phyloP scores from a whole-genome alignment of 2,888 invertebrate genomes.

The Sminthurinus aureus region DNA sequence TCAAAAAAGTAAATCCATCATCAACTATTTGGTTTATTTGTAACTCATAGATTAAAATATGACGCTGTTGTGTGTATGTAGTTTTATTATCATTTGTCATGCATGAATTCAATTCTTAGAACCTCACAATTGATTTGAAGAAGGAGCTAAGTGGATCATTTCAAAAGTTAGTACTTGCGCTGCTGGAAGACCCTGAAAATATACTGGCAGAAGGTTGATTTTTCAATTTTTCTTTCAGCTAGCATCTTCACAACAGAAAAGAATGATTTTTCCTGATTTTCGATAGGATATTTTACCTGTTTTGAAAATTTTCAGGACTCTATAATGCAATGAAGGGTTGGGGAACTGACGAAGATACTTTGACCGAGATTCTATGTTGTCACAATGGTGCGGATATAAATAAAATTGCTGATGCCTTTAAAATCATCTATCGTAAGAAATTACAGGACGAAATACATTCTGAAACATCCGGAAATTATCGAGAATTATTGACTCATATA shows the following conservation, averaged over 20 bases:
- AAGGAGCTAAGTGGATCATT: conserved; percentile 31
- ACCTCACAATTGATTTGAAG: conserved; percentile 11
- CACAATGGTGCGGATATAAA: not conserved
- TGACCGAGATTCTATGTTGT: conserved; percentile 33
- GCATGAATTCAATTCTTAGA: too few relatives aligned
- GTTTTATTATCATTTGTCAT: too few relatives aligned
- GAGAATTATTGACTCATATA: conserved; percentile 3
- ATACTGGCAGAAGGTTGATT: not conserved
- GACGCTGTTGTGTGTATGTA: too few relatives aligned
- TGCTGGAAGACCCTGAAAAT: conserved; percentile 10
- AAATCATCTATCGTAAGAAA: conserved; percentile 3
- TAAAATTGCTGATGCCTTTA: not conserved
- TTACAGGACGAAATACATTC: conserved; percentile 9
- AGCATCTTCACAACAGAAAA: too few relatives aligned
- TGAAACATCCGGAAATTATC: conserved; percentile 28
- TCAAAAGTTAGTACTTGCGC: conserved; percentile 3
- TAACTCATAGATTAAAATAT: too few relatives aligned
- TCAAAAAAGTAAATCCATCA: conserved; percentile 19
- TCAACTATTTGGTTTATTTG: not conserved
- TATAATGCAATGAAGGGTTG: conserved; percentile 23
- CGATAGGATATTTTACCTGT: too few relatives aligned
- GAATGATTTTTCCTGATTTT: too few relatives aligned
- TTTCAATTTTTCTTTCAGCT: too few relatives aligned
- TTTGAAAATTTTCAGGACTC: too few relatives aligned
- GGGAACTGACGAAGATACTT: conserved; percentile 28